Base-by-base conservation (phyloP, 2,888 invertebrate genomes). In the Thymelicus acteon region DNA sequence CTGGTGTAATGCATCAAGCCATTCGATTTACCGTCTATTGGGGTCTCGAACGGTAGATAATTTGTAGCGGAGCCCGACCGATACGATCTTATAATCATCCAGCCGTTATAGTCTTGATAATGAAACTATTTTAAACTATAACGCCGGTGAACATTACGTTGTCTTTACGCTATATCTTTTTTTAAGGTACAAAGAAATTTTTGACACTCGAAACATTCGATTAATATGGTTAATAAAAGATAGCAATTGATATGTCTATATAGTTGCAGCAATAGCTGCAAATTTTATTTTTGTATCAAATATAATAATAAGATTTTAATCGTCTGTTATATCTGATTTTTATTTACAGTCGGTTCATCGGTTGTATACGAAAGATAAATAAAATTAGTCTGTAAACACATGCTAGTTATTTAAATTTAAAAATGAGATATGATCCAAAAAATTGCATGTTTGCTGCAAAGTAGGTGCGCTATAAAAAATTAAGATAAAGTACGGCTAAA, bases 61-160 rank as follows among this genome's bases (percentile, higher is more conserved):
- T 75, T 77, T 76, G 73, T 72, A 69, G 49, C 61, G 63, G 61
- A 62, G 69, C 58, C 67, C 24, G 40, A 49, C 15, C 66, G 74
- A 77, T 74, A 73, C 64, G 40, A 76, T 77, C 73, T 74, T 70
- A 40, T 72, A 73, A 75, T 75, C 62, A 73, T 73, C 73, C 73
- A 71, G 71, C 74, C 3, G 31, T 31, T 72, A 74, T 75, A 66
- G 67, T 72, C 63, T 67, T 73, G 72, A 75, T 75, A 73, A 75
- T 72, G 67, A 71, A 72, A 69, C 67, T 60, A 52, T 52, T 52
- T 24, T 24, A 72, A 60, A 60, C 60, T 67, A 48, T 60, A 48
- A 49, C 48, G 37, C 40, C 7, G 13, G 10, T n/a, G 44, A 62
- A 31, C 37, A 62, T 37, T 15, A 31, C 31, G 24, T n/a, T 61